phyloP scores from a whole-genome alignment of 2,888 invertebrate species.

The Busseola fusca region DNA sequence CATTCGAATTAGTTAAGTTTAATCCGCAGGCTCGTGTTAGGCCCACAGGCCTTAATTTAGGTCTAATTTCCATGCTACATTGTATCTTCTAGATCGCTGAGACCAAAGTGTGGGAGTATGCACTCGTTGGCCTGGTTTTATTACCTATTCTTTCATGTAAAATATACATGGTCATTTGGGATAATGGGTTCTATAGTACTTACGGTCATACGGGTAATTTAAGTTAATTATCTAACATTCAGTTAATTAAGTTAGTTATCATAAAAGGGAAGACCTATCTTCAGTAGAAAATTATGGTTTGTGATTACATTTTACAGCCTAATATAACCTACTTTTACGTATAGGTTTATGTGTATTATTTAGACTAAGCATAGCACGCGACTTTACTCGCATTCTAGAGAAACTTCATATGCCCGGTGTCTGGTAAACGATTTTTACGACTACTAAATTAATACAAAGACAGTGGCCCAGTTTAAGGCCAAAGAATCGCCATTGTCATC shows the following conservation, averaged over 20 bases:
- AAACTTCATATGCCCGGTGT: background rate
- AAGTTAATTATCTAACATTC: conserved; percentile 12
- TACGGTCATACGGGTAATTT: conserved; percentile 22
- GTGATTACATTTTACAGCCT: conserved; percentile 4
- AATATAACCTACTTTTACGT: background rate
- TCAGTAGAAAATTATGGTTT: conserved; percentile 9
- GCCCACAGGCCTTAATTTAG: background rate
- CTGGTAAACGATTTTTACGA: too few relatives aligned
- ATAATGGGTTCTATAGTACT: background rate
- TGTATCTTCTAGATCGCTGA: background rate
- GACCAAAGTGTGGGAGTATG: background rate
- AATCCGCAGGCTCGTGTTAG: background rate
- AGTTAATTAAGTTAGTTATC: conserved; percentile 19
- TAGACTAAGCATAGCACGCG: too few relatives aligned
- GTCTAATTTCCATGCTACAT: background rate
- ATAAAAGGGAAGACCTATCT: conserved; percentile 5
- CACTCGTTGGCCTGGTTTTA: conserved; percentile 12
- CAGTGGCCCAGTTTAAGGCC: background rate
- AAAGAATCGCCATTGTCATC: background rate
- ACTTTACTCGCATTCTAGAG: background rate
- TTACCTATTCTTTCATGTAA: conserved; percentile 8
- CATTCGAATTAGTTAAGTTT: background rate
- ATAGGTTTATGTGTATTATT: conserved; percentile 1
- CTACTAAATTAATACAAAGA: too few relatives aligned
- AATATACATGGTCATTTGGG: conserved; percentile 2